Base-by-base conservation (phyloP, 1,140 invertebrate species). In the Meloidogyne chitwoodi region DNA sequence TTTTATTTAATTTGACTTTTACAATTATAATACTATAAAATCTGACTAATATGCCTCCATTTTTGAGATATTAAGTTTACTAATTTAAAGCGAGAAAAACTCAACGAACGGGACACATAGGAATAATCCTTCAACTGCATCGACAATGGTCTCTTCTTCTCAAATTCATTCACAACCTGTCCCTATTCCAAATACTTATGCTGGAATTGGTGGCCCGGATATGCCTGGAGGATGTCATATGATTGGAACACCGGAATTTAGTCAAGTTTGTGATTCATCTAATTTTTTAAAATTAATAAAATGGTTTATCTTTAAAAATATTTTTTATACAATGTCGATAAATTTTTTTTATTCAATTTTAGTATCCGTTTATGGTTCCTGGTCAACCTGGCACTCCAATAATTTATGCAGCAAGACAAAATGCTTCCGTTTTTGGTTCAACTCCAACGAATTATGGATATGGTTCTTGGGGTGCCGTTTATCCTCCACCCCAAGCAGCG, bases 391-490 rank as follows among this genome's bases (percentile, higher is more conserved):
- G 70, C 56, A 74, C 81, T 26, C 78, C 81, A 12, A 68, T 83
- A 16, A 68, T 80, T 22, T 77, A 81, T 48, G 64, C 66, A 80
- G 44, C 14, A 67, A 67, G 63, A 64, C 82, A 10, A 77, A 78
- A 56, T n/a, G 48, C 75, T 22, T 77, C 77, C 8, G 63, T 31
- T 24, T 82, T 85, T 24, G 80, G 83, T 12, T 87, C 83, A 10
- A 77, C 84, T 24, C 83, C 84, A 11, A 77, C 84, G 2, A 56
- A 56, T 56, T 84, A 84, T 71, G 84, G 82, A 27, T 84, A 80
- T 67, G 84, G 83, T 27, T 81, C 75, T 19, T 84, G 79, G 77
- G 68, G 67, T 41, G 79, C 84, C 8, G 84, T 86, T 16, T 84
- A 85, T 67, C 83, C 83, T 19, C 78, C 72, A 19, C 81, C 56